Conservation (phyloP, 23 tunicate genomes). For the Corella eumyota region DNA sequence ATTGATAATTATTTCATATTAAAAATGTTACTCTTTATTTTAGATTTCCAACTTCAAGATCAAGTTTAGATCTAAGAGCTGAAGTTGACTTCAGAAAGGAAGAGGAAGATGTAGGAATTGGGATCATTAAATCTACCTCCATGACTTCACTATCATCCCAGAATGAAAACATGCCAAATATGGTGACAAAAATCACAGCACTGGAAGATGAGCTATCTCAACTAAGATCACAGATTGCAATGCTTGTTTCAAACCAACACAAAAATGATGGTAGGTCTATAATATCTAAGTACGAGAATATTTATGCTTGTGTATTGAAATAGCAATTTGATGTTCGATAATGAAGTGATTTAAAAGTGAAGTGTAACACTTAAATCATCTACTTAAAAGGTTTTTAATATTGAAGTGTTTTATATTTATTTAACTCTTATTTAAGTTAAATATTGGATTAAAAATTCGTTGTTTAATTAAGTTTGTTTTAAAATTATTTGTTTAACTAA, state of each 20-base stretch:
- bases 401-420: too few relatives aligned
- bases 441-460: too few relatives aligned
- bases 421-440: too few relatives aligned
- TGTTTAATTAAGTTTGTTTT: background rate
- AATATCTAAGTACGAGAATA: background rate
- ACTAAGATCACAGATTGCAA: conserved; percentile 79
- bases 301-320: too few relatives aligned
- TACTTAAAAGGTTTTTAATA: too few relatives aligned
- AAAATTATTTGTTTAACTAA: background rate
- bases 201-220: conserved; percentile 80
- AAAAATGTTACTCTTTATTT: too few relatives aligned
- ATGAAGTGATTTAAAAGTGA: too few relatives aligned
- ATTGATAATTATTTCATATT: too few relatives aligned
- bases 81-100: background rate
- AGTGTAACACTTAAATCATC: too few relatives aligned
- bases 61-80: background rate
- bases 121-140: too few relatives aligned
- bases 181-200: conserved; percentile 78
- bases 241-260: conserved; percentile 63
- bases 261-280: conserved; percentile 13
- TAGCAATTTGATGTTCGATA: too few relatives aligned
- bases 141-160: conserved; percentile 17
- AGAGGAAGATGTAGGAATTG: background rate
- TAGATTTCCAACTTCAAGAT: background rate
- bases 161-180: too few relatives aligned